Percentiles rank a stretch among this genome's conserved stretches.
These are phyloP conservation scores for Chionis minor DNA, from an alignment of 2,113 vertebrate genomes.

Conservation along the genomic window DNA sequence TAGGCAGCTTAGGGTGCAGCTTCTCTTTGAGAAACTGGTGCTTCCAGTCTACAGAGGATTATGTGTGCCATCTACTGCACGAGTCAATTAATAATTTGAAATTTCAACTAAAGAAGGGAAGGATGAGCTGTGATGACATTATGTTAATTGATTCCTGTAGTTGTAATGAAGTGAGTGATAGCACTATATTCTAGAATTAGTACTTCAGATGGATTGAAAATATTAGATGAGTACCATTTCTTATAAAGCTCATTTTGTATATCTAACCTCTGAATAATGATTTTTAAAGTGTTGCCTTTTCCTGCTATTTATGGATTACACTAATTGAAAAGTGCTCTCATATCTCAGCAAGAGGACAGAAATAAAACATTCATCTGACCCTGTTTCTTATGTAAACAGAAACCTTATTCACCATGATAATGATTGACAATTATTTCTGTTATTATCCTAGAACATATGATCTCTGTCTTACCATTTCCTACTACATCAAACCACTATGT, in stretches of 20 bases:
- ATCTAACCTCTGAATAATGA: slow-evolving; percentile 1
- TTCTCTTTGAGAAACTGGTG: neutral
- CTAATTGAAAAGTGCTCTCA: slow-evolving; percentile 29
- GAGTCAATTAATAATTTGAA: slow-evolving; percentile 44
- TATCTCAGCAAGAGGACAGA: neutral
- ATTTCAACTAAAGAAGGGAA: neutral
- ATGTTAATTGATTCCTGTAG: slow-evolving; percentile 44
- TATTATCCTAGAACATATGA: neutral
- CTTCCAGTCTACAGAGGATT: slow-evolving; percentile 5
- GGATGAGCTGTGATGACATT: neutral
- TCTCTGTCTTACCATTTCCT: neutral
- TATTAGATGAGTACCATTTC: neutral
- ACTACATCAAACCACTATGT: neutral
- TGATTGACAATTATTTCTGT: neutral
- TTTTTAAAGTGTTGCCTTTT: slow-evolving; percentile 28
- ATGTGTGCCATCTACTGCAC: neutral
- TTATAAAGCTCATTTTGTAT: slow-evolving; percentile 31
- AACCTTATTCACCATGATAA: neutral
- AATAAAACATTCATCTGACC: neutral
- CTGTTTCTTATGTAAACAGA: neutral
- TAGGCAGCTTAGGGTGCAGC: slow-evolving; percentile 25
- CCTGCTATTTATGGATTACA: slow-evolving; percentile 22
- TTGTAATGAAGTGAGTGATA: neutral
- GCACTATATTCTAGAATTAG: neutral
- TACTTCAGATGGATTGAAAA: neutral